Percentiles rank a stretch among this genome's conserved stretches.
Conservation (phyloP, 2,113 vertebrate genomes). For the Aegithalos caudatus region DNA sequence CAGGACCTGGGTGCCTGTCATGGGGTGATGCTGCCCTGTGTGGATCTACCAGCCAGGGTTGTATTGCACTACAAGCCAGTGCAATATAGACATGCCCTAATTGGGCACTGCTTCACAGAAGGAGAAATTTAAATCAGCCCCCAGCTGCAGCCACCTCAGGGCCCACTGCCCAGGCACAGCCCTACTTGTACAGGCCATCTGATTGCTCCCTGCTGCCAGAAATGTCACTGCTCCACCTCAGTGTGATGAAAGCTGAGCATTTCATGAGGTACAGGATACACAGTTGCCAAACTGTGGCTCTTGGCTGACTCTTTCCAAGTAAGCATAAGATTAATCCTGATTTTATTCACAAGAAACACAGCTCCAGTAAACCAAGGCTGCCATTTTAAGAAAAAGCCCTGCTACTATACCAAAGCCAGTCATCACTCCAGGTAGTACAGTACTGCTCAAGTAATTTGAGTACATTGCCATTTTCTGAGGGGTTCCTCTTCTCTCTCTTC, state of each 20-base stretch:
- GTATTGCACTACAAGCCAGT: not conserved
- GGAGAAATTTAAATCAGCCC: not conserved
- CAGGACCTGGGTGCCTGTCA: not conserved
- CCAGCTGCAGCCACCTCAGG: not conserved
- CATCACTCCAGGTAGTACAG: not conserved
- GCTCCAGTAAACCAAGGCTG: not conserved
- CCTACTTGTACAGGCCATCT: not conserved
- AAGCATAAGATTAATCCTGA: not conserved
- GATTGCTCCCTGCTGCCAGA: not conserved
- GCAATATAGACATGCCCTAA: not conserved
- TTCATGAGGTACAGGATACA: not conserved
- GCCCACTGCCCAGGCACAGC: not conserved
- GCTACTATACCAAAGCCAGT: not conserved
- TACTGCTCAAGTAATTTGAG: not conserved
- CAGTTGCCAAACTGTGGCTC: not conserved
- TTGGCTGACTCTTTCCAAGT: not conserved
- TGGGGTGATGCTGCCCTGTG: not conserved
- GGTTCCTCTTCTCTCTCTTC: not conserved
- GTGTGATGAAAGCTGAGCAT: not conserved
- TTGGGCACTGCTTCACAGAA: accelerated
- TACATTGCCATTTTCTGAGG: not conserved
- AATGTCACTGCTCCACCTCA: accelerated
- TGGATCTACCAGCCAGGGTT: not conserved
- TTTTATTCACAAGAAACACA: not conserved
- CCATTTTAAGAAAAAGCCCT: not conserved